These are phyloP conservation scores for Sceloporus tristichus DNA, from an alignment of 2,113 vertebrate species.

Conservation along the genomic window DNA sequence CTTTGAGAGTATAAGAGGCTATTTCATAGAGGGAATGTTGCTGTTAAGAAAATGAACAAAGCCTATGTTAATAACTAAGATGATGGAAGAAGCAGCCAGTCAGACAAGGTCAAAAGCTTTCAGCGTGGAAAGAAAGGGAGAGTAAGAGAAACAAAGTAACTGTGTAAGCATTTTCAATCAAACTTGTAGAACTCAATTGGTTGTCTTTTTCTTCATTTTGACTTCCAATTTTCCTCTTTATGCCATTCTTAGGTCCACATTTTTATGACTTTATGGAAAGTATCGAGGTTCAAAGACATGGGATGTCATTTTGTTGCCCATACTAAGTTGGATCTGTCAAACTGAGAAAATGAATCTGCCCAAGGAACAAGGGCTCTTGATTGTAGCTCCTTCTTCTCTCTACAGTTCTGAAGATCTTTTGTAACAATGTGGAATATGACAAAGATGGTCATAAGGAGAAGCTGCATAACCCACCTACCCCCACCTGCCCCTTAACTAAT, in stretches of 20 bases:
- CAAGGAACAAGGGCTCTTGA: neutral
- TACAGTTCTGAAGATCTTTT: too few species aligned
- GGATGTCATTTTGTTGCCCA: too few species aligned
- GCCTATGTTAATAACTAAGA: neutral
- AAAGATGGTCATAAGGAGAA: neutral
- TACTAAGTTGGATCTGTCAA: neutral
- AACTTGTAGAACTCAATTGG: neutral
- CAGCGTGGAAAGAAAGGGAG: neutral
- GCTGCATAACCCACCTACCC: neutral
- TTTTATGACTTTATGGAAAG: neutral
- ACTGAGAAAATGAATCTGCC: neutral
- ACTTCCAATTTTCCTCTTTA: neutral
- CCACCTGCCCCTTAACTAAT: too few species aligned
- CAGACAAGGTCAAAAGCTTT: conserved; percentile 21
- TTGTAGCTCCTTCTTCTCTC: neutral
- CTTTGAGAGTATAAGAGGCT: neutral
- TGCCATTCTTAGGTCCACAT: neutral
- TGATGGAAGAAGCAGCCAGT: neutral
- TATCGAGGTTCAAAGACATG: neutral
- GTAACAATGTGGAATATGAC: neutral
- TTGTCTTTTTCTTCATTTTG: neutral
- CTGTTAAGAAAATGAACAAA: conserved; percentile 11
- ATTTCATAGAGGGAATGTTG: neutral
- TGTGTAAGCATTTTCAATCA: neutral
- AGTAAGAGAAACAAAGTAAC: neutral